A percentile compares a stretch with the other conserved stretches of the same genome.
Evolutionary conservation across 2,797 vertebrate species (phyloP).

Genomic region (Melanotaenia maccullochi): DNA sequence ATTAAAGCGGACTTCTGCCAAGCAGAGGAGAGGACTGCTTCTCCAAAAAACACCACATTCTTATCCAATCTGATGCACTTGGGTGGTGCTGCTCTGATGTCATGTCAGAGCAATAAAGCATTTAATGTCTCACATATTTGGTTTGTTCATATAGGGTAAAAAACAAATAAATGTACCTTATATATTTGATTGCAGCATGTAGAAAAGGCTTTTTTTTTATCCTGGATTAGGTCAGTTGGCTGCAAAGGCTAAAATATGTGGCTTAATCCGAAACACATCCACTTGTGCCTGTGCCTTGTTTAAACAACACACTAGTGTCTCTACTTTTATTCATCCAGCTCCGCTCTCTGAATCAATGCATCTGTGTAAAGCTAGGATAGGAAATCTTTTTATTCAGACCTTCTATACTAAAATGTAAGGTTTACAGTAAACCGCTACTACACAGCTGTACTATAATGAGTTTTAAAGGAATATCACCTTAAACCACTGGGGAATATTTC

Average conservation of each 20-base stretch:
- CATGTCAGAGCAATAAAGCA: background rate
- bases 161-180: background rate
- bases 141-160: conserved; percentile 1
- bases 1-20: conserved; percentile 20
- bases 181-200: background rate
- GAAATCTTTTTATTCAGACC: background rate
- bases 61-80: conserved; percentile 15
- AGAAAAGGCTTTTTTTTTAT: background rate
- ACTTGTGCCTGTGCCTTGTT: background rate
- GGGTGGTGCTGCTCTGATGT: conserved; percentile 12
- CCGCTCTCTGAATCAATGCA: background rate
- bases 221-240: background rate
- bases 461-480: conserved; percentile 41
- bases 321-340: background rate
- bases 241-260: background rate
- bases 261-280: background rate
- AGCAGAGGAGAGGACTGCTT: conserved; percentile 13
- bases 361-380: background rate
- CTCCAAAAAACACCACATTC: conserved; percentile 2
- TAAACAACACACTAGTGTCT: background rate
- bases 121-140: conserved; percentile 6
- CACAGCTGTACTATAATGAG: background rate
- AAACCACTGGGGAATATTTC: conserved; percentile 53
- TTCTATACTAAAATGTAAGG: conserved; percentile 8
- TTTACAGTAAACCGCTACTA: conserved; percentile 31